phyloP scores from a whole-genome alignment of 2,113 vertebrate genomes.

The Paralichthys olivaceus region DNA sequence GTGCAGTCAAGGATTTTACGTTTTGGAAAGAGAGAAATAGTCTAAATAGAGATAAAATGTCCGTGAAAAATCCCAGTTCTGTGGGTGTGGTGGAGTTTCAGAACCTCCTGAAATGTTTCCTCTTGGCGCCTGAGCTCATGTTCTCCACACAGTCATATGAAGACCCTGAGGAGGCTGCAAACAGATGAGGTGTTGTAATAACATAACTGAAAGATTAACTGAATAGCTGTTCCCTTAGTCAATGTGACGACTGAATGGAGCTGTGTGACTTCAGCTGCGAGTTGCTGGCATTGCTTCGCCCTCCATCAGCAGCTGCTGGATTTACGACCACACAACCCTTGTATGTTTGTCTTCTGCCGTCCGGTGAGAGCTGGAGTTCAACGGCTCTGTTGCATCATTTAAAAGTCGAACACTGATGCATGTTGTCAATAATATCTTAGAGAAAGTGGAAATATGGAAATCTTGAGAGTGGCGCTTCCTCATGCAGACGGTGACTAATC shows the following conservation, averaged over 20 bases:
- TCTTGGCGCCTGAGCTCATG: slow-evolving; percentile 53
- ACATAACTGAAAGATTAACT: slow-evolving; percentile 59
- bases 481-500: slow-evolving; percentile 28
- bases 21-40: slow-evolving; percentile 28
- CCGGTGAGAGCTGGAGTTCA: slow-evolving; percentile 20
- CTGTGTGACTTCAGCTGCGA: slow-evolving; percentile 65
- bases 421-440: not conserved
- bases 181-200: slow-evolving; percentile 70
- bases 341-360: slow-evolving; percentile 32
- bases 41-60: slow-evolving; percentile 49
- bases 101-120: slow-evolving; percentile 58
- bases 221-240: slow-evolving; percentile 69
- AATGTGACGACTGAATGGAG: slow-evolving; percentile 62
- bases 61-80: slow-evolving; percentile 37
- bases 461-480: not conserved
- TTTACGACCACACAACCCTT: slow-evolving; percentile 7
- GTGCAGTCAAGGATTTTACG: slow-evolving; percentile 24
- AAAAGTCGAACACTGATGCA: not conserved
- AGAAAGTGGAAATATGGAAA: no score
- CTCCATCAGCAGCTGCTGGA: slow-evolving; percentile 57
- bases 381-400: slow-evolving; percentile 16
- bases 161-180: slow-evolving; percentile 58
- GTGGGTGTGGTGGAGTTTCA: slow-evolving; percentile 65
- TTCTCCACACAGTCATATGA: slow-evolving; percentile 65
- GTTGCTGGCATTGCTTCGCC: slow-evolving; percentile 59